Conservation (phyloP, 2,888 invertebrate genomes). For the Drosophila falleni region DNA sequence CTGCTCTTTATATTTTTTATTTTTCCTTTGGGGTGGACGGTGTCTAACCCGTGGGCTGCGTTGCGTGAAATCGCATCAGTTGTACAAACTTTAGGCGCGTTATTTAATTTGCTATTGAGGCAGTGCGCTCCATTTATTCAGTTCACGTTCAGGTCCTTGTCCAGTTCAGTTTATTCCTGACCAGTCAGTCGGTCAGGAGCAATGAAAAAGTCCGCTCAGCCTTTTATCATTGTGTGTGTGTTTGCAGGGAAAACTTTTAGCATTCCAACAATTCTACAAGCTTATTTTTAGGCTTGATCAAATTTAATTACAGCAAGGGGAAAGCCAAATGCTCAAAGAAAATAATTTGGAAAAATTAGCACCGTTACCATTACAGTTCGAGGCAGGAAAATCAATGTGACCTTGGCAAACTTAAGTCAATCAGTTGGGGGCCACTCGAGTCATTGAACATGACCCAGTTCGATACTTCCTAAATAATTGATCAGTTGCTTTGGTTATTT, state of each 20-base stretch:
- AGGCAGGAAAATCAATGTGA: slow-evolving; percentile 65
- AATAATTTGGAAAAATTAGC: slow-evolving; percentile 56
- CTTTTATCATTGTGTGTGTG: slow-evolving; percentile 25
- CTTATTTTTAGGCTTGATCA: slow-evolving; percentile 54
- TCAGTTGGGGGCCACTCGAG: slow-evolving; percentile 48
- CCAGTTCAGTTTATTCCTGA: slow-evolving; percentile 4
- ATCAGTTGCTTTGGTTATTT: slow-evolving; percentile 62
- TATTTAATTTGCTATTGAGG: slow-evolving; percentile 80
- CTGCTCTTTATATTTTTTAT: slow-evolving; percentile 18
- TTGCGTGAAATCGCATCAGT: slow-evolving; percentile 80
- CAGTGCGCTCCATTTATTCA: slow-evolving; percentile 76
- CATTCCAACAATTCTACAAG: slow-evolving; percentile 33
- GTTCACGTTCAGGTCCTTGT: slow-evolving; percentile 46
- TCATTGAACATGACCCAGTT: slow-evolving; percentile 78
- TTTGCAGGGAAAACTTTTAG: slow-evolving; percentile 43
- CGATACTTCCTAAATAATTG: slow-evolving; percentile 73
- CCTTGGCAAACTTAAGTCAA: slow-evolving; percentile 75
- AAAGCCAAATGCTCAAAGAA: slow-evolving; percentile 20
- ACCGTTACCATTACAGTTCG: slow-evolving; percentile 8
- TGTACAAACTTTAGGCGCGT: slow-evolving; percentile 80
- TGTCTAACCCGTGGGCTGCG: slow-evolving; percentile 64
- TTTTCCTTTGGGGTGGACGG: slow-evolving; percentile 31
- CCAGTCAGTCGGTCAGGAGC: slow-evolving; percentile 15
- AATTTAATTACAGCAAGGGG: slow-evolving; percentile 70
- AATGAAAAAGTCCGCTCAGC: slow-evolving; percentile 42